Evolutionary conservation across 2,888 invertebrate species (phyloP).

Genomic region (Alentia gelatinosa): DNA sequence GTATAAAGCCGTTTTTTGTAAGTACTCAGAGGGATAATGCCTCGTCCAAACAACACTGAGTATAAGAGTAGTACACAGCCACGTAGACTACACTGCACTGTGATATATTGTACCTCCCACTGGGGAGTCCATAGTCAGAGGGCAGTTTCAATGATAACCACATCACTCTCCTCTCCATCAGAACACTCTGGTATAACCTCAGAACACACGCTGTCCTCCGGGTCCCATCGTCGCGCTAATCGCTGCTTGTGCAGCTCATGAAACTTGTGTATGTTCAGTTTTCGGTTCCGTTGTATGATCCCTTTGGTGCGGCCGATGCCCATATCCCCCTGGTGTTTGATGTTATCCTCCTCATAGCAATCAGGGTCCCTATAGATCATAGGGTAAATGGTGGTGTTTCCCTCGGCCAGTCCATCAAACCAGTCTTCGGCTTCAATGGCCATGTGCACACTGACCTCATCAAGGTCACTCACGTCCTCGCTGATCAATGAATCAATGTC

Average conservation of each 20-base stretch:
- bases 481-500: constrained; percentile 43
- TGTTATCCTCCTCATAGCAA: too few relatives aligned
- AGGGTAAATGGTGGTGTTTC: too few relatives aligned
- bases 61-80: too few relatives aligned
- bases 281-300: not conserved
- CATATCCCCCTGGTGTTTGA: not conserved
- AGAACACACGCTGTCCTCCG: constrained; percentile 34
- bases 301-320: not conserved
- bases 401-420: not conserved
- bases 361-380: not conserved
- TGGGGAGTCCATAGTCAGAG: not conserved
- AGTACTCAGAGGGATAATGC: too few relatives aligned
- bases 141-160: constrained; percentile 6
- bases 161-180: constrained; percentile 20
- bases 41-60: too few relatives aligned
- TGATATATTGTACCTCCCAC: too few relatives aligned
- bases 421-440: constrained; percentile 41
- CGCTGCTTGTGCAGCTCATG: constrained; percentile 28
- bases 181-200: constrained; percentile 40
- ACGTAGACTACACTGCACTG: too few relatives aligned
- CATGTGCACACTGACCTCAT: constrained; percentile 48
- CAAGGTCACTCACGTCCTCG: constrained; percentile 36
- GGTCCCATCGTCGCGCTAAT: constrained; percentile 28
- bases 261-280: constrained; percentile 33
- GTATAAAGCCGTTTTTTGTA: too few relatives aligned